Evolutionary conservation across 2,797 vertebrate species (phyloP).

Genomic region (Falco concolor): DNA sequence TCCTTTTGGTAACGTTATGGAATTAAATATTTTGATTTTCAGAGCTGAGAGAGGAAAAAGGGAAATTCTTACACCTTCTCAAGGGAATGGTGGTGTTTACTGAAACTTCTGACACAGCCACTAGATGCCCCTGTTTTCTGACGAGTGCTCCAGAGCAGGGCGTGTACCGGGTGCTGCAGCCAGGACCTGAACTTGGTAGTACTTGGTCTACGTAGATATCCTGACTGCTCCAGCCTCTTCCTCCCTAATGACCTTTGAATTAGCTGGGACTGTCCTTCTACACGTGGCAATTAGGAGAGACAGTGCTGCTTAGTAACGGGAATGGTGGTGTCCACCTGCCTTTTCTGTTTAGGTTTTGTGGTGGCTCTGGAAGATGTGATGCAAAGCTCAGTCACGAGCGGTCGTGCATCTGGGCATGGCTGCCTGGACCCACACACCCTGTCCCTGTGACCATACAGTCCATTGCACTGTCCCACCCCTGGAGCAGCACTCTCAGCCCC

Average conservation of each 20-base stretch:
- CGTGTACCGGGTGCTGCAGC: rapidly evolving
- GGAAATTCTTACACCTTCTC: background rate
- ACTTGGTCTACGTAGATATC: background rate
- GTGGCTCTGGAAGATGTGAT: background rate
- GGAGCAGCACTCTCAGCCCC: background rate
- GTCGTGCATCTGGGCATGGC: background rate
- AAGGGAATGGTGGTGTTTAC: background rate
- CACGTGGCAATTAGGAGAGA: background rate
- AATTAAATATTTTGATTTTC: background rate
- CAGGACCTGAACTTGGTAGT: background rate
- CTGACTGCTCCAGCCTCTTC: background rate
- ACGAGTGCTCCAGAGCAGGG: background rate
- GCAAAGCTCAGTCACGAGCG: background rate
- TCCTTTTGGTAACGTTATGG: background rate
- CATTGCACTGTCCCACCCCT: too few species aligned
- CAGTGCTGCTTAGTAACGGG: background rate
- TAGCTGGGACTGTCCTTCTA: background rate
- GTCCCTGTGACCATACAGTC: background rate
- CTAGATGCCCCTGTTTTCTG: conserved; percentile 61
- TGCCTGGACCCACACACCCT: background rate
- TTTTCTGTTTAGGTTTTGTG: background rate
- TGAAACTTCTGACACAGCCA: background rate
- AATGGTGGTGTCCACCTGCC: background rate
- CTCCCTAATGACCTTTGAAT: background rate
- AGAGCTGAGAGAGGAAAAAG: background rate